Base-by-base conservation (phyloP, 2,113 vertebrate species). In the Loxodonta africana region DNA sequence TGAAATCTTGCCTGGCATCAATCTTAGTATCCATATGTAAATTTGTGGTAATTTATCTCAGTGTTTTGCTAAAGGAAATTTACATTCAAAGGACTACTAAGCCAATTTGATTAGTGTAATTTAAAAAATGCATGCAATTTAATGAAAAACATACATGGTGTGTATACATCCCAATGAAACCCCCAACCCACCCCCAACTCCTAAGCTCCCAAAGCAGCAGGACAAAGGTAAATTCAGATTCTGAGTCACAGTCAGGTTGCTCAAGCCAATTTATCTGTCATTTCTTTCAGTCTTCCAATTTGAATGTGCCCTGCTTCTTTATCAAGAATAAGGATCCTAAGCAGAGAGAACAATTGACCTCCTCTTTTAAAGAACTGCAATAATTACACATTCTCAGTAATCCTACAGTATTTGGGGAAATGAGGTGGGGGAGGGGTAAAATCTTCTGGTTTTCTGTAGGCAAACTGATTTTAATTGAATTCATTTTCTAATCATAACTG, bases 401-500 rank as follows among this genome's bases (percentile, higher is more conserved):
- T 0, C 20, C 28, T 85, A 57, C 63, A 25, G 0, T 81, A 82
- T 65, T 89, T 48, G 82, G 41, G 14, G 91, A 85, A 84, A 46
- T 18, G 7, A 3, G 3, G 25, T 81, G 6, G 17, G 37, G 74
- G n/a, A 83, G 3, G 30, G 37, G 92, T 77, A 65, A 82, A 62
- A 88, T 37, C 30, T 62, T 63, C 74, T 60, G 2, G 3, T 85
- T 96, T 96, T 60, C 46, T 85, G 28, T 48, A 65, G 71, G 57
- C 37, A 76, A 88, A 69, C 20, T 67, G 6, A 83, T 86, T 86
- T 90, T 95, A 91, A 89, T 71, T 85, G 28, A 83, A 53, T 82
- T 25, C 30, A 57, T 48, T 86, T 96, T 82, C 6, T 48, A 78
- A 8, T 93, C 28, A 81, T 91, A 76, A 86, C 57, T 91, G 30